Base-by-base conservation (phyloP, 2,797 vertebrate species). In the Alcedo atthis region DNA sequence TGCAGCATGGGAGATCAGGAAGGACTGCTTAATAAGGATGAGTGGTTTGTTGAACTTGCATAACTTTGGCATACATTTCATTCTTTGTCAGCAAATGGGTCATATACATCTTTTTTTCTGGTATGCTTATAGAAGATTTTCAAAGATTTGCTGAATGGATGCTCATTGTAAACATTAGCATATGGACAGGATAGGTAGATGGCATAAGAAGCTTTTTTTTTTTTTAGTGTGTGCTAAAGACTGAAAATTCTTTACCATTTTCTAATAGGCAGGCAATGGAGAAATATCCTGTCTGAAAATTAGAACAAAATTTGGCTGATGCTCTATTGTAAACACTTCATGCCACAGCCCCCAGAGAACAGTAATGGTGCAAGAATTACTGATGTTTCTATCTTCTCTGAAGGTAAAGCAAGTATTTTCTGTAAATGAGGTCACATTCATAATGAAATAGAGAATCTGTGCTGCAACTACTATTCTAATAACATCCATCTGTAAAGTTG, bases 401-500 rank as follows among this genome's bases (percentile, higher is more conserved):
- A 73, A 69, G 35, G 43, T 30, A 76, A 84, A 78, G 20, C 24
- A 68, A 46, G 8, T 79, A 45, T 79, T 75, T 59, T 2, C 25
- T 13, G 9, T 3, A 86, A 85, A 88, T 45, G 33, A 73, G 19
- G 63, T 84, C 15, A 3, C 19, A 49, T 67, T 81, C 28, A 26
- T n/a, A 79, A 45, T 19, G 22, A 69, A 81, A 67, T 15, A 13
- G 33, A 58, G 46, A 84, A 59, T n/a, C 68, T 61, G 45, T 73
- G 63, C 30, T 51, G 30, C 51, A 46, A 21, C 53, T 25, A 14
- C 67, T 88, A 68, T 90, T 91, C 45, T 73, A 84, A 53, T 32
- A 93, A 76, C 51, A 90, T 74, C 63, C 63, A 64, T 91, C 87
- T 92, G 53, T 79, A 80, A 86, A 77, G 76, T 37, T 83, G 33